Evolutionary conservation across 2,113 vertebrate species (phyloP).

Genomic region (Ceyx margarethae): DNA sequence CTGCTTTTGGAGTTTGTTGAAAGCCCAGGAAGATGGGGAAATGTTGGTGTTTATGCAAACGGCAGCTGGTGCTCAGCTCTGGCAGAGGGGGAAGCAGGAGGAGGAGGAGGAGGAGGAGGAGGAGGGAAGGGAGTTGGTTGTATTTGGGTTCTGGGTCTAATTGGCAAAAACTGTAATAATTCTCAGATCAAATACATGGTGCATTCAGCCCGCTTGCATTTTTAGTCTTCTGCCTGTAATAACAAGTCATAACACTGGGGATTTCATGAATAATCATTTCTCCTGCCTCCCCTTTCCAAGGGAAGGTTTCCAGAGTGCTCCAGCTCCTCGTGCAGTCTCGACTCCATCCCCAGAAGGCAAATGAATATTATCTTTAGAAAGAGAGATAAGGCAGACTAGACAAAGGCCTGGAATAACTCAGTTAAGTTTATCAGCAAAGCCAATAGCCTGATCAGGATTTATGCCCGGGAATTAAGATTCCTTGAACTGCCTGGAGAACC

Average conservation of each 20-base stretch:
- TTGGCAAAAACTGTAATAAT: neutral
- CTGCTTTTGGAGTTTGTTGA: constrained; percentile 4
- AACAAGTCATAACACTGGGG: neutral
- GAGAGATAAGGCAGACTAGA: neutral
- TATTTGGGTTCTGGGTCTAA: constrained; percentile 1
- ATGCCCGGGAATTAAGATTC: neutral
- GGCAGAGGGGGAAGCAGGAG: neutral
- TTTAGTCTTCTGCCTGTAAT: neutral
- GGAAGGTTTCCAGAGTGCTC: neutral
- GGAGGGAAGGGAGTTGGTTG: neutral
- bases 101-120: neutral
- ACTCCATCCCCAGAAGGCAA: neutral
- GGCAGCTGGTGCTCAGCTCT: neutral
- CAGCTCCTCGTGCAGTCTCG: neutral
- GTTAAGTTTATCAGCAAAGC: neutral
- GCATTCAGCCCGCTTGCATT: neutral
- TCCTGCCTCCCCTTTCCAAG: neutral
- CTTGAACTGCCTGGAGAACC: fast-evolving
- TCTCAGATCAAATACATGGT: neutral
- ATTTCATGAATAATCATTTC: neutral
- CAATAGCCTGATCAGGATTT: neutral
- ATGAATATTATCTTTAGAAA: neutral
- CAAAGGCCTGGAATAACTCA: neutral
- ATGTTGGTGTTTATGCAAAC: neutral
- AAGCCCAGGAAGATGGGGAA: neutral